Percentiles rank a stretch among this genome's conserved stretches.
These are phyloP conservation scores for Drosophila kepulauana DNA, from an alignment of 1,140 invertebrate species.

Conservation along the genomic window DNA sequence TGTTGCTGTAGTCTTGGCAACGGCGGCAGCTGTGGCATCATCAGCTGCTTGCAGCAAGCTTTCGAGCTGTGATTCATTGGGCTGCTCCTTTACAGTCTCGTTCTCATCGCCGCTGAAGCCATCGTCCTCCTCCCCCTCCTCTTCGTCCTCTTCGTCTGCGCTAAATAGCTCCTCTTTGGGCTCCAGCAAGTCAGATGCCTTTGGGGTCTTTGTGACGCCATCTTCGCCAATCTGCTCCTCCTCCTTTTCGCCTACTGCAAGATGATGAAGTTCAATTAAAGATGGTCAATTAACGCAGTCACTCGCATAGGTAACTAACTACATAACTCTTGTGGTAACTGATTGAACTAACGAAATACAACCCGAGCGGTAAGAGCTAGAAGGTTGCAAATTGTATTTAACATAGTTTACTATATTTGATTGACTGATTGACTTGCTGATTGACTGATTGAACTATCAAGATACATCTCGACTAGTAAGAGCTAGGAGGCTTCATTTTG, in stretches of 20 bases:
- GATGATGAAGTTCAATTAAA: conserved; percentile 34
- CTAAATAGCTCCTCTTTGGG: conserved; percentile 80
- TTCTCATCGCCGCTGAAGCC: conserved; percentile 38
- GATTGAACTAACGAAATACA: too few relatives aligned
- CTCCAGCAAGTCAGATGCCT: conserved; percentile 61
- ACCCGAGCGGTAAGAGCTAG: too few relatives aligned
- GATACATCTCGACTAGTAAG: too few relatives aligned
- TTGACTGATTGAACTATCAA: too few relatives aligned
- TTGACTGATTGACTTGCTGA: too few relatives aligned
- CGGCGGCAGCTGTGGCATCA: conserved; percentile 45
- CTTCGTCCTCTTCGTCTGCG: conserved; percentile 62
- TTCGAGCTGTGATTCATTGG: conserved; percentile 74
- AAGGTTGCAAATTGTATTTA: too few relatives aligned
- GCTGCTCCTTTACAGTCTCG: conserved; percentile 41
- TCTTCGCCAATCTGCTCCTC: conserved; percentile 43
- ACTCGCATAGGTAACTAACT: too few relatives aligned
- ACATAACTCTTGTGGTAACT: too few relatives aligned
- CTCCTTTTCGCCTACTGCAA: conserved; percentile 79
- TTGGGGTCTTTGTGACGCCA: conserved; percentile 20
- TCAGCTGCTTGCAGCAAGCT: conserved; percentile 63
- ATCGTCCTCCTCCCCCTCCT: conserved; percentile 57
- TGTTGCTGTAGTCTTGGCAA: neutral
- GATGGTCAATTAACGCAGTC: conserved; percentile 37
- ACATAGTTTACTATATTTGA: too few relatives aligned
- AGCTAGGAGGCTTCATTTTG: too few relatives aligned